These are phyloP conservation scores for Lipophrys pholis DNA, from an alignment of 2,113 vertebrate species.

Conservation along the genomic window DNA sequence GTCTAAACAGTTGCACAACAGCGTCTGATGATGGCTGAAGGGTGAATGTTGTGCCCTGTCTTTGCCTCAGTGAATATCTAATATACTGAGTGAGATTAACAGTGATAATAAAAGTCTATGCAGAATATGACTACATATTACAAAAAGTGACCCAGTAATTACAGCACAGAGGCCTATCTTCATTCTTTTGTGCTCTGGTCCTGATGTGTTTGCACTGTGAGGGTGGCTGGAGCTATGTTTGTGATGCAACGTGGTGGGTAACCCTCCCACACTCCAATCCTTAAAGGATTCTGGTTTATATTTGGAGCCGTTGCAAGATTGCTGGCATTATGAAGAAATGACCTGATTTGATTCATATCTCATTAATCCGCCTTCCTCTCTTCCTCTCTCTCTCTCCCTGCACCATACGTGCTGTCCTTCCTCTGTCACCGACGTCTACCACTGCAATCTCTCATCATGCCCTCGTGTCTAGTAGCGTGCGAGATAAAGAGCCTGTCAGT, in stretches of 20 bases:
- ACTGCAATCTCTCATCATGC: slow-evolving; percentile 23
- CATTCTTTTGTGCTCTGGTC: slow-evolving; percentile 11
- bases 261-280: slow-evolving; percentile 55
- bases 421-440: slow-evolving; percentile 34
- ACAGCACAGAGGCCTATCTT: background rate
- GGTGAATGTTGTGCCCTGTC: slow-evolving; percentile 5
- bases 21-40: slow-evolving; percentile 21
- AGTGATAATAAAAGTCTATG: slow-evolving; percentile 11
- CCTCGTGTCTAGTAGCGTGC: slow-evolving; percentile 14
- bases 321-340: slow-evolving; percentile 69
- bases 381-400: slow-evolving; percentile 6
- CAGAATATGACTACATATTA: slow-evolving; percentile 18
- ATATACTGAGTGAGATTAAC: slow-evolving; percentile 11
- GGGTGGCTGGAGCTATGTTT: slow-evolving; percentile 12
- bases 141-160: slow-evolving; percentile 1
- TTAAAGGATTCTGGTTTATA: slow-evolving; percentile 65
- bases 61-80: slow-evolving; percentile 8
- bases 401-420: slow-evolving; percentile 29
- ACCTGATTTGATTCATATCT: slow-evolving; percentile 78
- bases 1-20: background rate
- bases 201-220: slow-evolving; percentile 9
- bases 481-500: slow-evolving; percentile 41
- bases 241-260: slow-evolving; percentile 51
- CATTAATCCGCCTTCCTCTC: slow-evolving; percentile 59
- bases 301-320: slow-evolving; percentile 65